Evolutionary conservation across 2,113 vertebrate species (phyloP).

Genomic region (Leptobrachium leishanense): DNA sequence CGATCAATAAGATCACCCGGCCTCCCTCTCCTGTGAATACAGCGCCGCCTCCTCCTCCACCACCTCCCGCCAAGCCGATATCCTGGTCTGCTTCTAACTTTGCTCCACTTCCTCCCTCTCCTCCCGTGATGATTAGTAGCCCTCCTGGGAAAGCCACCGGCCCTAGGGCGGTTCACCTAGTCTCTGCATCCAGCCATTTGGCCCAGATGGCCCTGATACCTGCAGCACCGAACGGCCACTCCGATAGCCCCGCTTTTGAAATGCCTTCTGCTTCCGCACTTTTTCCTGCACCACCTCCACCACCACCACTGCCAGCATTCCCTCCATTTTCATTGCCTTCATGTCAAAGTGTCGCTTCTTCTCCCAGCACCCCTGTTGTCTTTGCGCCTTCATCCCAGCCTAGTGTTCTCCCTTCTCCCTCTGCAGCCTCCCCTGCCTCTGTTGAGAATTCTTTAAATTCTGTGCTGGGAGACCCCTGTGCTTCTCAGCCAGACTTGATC

Average conservation of each 20-base stretch:
- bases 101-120: slow-evolving; percentile 88
- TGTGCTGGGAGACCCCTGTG: slow-evolving; percentile 91
- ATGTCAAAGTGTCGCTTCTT: slow-evolving; percentile 71
- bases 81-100: slow-evolving; percentile 86
- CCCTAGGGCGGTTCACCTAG: slow-evolving; percentile 83
- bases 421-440: slow-evolving; percentile 90
- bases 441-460: slow-evolving; percentile 83
- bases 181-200: slow-evolving; percentile 77
- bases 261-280: slow-evolving; percentile 73
- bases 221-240: slow-evolving; percentile 70
- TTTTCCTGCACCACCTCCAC: slow-evolving; percentile 63
- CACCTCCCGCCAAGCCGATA: slow-evolving; percentile 71
- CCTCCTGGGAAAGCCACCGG: slow-evolving; percentile 90
- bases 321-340: slow-evolving; percentile 72
- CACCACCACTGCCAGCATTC: slow-evolving; percentile 76
- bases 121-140: slow-evolving; percentile 96
- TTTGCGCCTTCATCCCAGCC: slow-evolving; percentile 92
- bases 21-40: slow-evolving; percentile 75
- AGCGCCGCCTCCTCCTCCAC: slow-evolving; percentile 65
- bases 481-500: slow-evolving; percentile 79
- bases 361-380: slow-evolving; percentile 73
- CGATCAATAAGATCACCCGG: slow-evolving; percentile 76
- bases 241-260: slow-evolving; percentile 65
- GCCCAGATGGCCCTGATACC: slow-evolving; percentile 83
- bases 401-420: slow-evolving; percentile 97